Conservation (phyloP, 2,888 invertebrate species). For the Zeuzera pyrina region DNA sequence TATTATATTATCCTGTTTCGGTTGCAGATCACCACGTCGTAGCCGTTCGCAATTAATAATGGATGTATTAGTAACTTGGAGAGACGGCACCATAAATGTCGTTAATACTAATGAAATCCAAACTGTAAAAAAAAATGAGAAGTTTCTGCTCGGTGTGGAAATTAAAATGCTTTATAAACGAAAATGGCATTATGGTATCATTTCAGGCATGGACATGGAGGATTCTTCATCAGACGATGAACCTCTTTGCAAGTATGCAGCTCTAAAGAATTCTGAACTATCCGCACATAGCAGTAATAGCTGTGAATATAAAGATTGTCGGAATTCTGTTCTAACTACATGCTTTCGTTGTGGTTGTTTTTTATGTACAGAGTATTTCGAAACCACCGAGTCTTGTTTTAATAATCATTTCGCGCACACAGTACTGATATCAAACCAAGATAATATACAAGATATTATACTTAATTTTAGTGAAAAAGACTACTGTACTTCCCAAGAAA, state of each 20-base stretch:
- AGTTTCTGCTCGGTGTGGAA: not conserved
- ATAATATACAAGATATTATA: no score
- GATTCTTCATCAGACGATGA: not conserved
- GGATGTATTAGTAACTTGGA: no score
- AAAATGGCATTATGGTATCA: not conserved
- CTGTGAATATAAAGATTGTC: not conserved
- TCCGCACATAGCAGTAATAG: not conserved
- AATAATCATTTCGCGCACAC: no score
- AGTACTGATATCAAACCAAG: no score
- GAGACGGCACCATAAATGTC: no score
- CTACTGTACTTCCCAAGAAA: no score
- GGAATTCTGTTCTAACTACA: not conserved
- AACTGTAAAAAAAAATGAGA: not conserved
- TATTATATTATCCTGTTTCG: no score
- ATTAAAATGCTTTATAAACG: constrained; percentile 1
- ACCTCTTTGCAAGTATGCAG: not conserved
- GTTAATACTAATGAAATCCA: not conserved
- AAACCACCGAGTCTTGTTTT: no score
- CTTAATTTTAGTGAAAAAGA: no score
- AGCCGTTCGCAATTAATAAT: no score
- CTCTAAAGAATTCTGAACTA: not conserved
- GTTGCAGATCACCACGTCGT: no score
- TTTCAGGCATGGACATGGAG: constrained; percentile 1
- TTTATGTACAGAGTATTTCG: no score
- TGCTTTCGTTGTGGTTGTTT: not conserved